Percentiles rank a stretch among this genome's conserved stretches.
These are phyloP conservation scores for Trochalopteron elliotii DNA, from an alignment of 2,113 vertebrate species.

Conservation along the genomic window DNA sequence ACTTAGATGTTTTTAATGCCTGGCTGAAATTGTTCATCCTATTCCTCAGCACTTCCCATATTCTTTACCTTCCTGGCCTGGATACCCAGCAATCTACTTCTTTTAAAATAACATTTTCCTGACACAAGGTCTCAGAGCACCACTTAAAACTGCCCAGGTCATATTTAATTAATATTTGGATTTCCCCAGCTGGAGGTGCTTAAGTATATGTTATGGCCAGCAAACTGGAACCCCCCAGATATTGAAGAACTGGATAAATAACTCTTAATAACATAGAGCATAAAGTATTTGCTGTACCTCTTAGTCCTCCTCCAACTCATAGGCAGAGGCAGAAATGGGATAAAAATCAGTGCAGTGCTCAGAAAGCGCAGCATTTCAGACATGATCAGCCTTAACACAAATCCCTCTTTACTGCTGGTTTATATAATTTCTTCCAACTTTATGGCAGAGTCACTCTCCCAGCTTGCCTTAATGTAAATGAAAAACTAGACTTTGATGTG, in stretches of 20 bases:
- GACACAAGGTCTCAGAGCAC: not conserved
- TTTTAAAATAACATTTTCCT: not conserved
- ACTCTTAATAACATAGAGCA: not conserved
- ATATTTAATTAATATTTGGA: constrained; percentile 17
- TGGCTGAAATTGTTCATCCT: not conserved
- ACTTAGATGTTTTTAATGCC: not conserved
- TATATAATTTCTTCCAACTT: not conserved
- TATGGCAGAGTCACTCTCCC: not conserved
- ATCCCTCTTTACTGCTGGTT: not conserved
- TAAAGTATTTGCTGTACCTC: not conserved
- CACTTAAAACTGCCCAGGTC: not conserved
- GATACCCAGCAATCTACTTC: not conserved
- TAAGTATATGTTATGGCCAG: not conserved
- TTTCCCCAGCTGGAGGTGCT: not conserved
- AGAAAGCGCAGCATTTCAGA: not conserved
- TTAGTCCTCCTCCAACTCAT: not conserved
- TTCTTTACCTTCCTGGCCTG: not conserved
- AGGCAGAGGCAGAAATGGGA: not conserved
- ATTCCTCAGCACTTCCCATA: not conserved
- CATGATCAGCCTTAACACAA: not conserved
- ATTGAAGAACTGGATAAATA: not conserved
- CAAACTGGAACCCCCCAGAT: not conserved
- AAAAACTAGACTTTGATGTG: not conserved
- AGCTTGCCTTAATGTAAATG: not conserved
- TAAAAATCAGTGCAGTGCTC: not conserved